phyloP scores from a whole-genome alignment of 1,140 invertebrate species.

The Drosophila melanogaster region DNA sequence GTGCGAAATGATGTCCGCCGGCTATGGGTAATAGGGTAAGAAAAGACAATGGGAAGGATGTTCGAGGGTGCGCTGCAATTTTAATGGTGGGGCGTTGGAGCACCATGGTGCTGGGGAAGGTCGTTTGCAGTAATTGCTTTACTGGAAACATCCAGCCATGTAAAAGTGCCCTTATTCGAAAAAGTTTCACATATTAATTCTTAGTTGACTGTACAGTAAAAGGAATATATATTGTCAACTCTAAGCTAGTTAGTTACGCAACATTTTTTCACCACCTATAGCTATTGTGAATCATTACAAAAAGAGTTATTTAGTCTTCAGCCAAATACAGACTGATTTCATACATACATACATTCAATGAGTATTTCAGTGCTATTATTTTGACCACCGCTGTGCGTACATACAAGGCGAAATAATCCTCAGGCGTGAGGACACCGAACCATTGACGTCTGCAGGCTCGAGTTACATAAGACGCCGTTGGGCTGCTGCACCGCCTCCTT shows the following conservation, averaged over 20 bases:
- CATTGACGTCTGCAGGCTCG: slow-evolving; percentile 68
- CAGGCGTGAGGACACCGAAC: slow-evolving; percentile 22
- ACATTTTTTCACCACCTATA: no score
- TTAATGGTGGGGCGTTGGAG: slow-evolving; percentile 3
- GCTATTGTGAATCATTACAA: no score
- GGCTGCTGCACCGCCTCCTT: slow-evolving; percentile 34
- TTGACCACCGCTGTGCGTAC: not conserved
- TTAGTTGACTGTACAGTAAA: no score
- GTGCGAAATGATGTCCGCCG: slow-evolving; percentile 44
- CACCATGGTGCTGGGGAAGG: slow-evolving; percentile 8
- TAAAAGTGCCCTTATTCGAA: no score
- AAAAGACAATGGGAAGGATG: slow-evolving; percentile 26
- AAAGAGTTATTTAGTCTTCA: not conserved
- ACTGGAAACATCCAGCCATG: not conserved
- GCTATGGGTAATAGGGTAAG: slow-evolving; percentile 63
- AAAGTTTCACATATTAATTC: no score
- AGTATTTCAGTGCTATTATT: not conserved
- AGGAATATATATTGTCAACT: no score
- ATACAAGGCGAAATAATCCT: slow-evolving; percentile 13
- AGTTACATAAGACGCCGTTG: slow-evolving; percentile 67
- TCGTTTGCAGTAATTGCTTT: not conserved
- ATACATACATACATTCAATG: not conserved
- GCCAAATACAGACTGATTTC: slow-evolving; percentile 1
- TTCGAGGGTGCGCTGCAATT: slow-evolving; percentile 1
- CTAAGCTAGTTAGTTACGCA: no score